A percentile compares a stretch with the other conserved stretches of the same genome.
Conservation (phyloP, 2,888 invertebrate species). For the Trypoxylon attenuatum region DNA sequence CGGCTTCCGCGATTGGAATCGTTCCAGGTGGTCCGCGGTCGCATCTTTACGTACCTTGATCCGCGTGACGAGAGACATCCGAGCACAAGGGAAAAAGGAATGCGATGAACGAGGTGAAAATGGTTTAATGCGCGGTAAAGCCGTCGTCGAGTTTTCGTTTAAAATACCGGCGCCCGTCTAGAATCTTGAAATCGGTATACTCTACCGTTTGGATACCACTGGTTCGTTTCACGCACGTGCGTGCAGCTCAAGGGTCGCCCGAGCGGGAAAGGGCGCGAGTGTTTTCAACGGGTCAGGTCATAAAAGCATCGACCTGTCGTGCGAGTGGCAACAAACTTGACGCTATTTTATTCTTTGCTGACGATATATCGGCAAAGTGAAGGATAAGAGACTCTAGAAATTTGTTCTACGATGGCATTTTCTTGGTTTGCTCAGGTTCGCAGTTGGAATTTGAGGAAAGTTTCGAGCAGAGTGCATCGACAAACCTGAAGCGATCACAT, state of each 20-base stretch:
- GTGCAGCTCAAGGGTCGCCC: neutral
- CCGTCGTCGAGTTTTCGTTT: slow-evolving; percentile 53
- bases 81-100: slow-evolving; percentile 35
- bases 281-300: neutral
- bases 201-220: neutral
- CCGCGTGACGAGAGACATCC: slow-evolving; percentile 24
- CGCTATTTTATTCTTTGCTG: no score
- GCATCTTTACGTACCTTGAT: slow-evolving; percentile 11
- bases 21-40: slow-evolving; percentile 49
- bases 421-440: neutral
- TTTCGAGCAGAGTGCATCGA: neutral
- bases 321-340: no score
- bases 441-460: neutral
- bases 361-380: no score
- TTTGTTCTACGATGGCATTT: no score
- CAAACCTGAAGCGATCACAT: slow-evolving; percentile 60
- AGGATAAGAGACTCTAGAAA: no score
- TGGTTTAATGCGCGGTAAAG: slow-evolving; percentile 67
- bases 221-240: neutral
- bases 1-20: slow-evolving; percentile 42
- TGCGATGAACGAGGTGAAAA: slow-evolving; percentile 62
- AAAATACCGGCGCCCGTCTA: slow-evolving; percentile 12
- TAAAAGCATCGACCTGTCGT: no score
- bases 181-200: slow-evolving; percentile 16
- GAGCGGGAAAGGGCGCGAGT: neutral